These are phyloP conservation scores for Microtus oregoni DNA, from an alignment of 2,113 vertebrate genomes.

Conservation along the genomic window DNA sequence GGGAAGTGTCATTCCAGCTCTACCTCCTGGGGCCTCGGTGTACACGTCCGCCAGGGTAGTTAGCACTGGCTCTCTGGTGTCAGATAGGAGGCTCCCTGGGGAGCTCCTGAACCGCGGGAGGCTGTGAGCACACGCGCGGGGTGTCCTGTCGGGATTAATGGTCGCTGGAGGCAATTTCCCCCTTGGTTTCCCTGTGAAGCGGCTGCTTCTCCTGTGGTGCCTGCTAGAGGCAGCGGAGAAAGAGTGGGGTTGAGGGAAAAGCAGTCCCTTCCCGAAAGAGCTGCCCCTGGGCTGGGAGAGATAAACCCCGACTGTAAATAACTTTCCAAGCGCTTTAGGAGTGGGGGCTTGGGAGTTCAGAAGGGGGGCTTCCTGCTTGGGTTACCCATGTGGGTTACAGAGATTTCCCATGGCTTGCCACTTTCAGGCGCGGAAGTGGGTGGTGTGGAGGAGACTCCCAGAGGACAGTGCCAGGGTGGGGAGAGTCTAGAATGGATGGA, in stretches of 20 bases:
- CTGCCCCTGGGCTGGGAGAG: slow-evolving; percentile 61
- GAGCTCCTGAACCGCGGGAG: not conserved
- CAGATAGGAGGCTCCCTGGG: not conserved
- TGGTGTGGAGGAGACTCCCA: not conserved
- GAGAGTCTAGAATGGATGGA: not conserved
- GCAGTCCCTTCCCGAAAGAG: slow-evolving; percentile 66
- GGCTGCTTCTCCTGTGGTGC: not conserved
- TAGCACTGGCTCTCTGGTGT: not conserved
- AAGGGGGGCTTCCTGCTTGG: not conserved
- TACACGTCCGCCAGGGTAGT: not conserved
- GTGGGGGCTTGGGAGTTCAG: not conserved
- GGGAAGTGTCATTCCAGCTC: not conserved
- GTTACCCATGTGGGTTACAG: not conserved
- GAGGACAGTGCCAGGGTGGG: not conserved
- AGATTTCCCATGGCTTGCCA: not conserved
- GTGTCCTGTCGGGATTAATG: not conserved
- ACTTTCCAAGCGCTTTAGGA: slow-evolving; percentile 54
- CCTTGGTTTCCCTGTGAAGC: not conserved
- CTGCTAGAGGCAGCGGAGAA: not conserved
- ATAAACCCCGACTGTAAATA: slow-evolving; percentile 79
- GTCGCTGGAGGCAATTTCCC: not conserved
- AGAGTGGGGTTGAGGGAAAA: not conserved
- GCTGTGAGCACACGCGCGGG: not conserved
- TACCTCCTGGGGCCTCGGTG: not conserved
- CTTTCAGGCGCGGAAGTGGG: not conserved